These are phyloP conservation scores for Whitmania pigra DNA, from an alignment of 1,140 invertebrate genomes.

Conservation along the genomic window DNA sequence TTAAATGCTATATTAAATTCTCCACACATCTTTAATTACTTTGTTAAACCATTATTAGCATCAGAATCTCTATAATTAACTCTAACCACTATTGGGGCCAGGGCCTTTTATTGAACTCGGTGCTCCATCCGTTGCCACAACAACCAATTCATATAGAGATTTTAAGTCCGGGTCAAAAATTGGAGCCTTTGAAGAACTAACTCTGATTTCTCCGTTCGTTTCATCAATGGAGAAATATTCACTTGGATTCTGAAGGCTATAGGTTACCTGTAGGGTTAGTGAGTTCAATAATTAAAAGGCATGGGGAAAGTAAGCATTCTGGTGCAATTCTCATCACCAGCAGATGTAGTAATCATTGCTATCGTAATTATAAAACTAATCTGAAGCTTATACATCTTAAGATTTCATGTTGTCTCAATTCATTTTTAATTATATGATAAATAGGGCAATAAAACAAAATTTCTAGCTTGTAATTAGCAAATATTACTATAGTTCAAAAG, in stretches of 20 bases:
- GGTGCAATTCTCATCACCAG: background rate
- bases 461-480: too few species aligned
- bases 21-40: too few species aligned
- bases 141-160: slow-evolving; percentile 81
- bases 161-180: slow-evolving; percentile 69
- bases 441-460: too few species aligned
- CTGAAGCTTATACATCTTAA: too few species aligned
- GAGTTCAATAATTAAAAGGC: background rate
- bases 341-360: too few species aligned
- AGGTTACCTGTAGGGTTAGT: background rate
- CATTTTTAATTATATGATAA: too few species aligned
- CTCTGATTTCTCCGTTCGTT: slow-evolving; percentile 21
- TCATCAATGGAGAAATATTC: background rate
- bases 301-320: background rate
- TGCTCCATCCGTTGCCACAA: slow-evolving; percentile 79
- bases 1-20: too few species aligned
- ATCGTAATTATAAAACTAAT: too few species aligned
- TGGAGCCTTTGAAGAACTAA: background rate
- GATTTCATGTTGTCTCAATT: too few species aligned
- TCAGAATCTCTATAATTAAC: background rate
- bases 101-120: slow-evolving; percentile 48
- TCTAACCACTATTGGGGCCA: slow-evolving; percentile 3
- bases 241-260: background rate
- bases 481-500: too few species aligned
- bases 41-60: too few species aligned